Evolutionary conservation across 2,113 vertebrate genomes (phyloP).

Genomic region (Pachypanchax playfairii): DNA sequence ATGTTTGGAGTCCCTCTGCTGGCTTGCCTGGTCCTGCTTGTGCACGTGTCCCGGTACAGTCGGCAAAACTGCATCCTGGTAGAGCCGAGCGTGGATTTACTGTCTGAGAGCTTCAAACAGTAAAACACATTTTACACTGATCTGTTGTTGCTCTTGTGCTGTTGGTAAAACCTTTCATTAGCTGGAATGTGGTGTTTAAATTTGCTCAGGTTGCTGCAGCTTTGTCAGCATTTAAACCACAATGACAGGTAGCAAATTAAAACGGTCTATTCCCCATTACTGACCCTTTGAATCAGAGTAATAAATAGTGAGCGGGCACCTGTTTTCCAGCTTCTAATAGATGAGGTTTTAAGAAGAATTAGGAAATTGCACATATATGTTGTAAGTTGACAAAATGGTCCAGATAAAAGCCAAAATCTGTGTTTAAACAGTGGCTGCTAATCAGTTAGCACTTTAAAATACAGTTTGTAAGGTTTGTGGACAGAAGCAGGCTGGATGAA

Average conservation of each 20-base stretch:
- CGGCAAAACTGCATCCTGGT: conserved; percentile 37
- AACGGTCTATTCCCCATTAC: no score
- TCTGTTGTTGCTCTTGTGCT: background rate
- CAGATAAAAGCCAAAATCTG: no score
- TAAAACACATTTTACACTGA: conserved; percentile 5
- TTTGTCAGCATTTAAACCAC: background rate
- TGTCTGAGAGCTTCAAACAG: conserved; percentile 30
- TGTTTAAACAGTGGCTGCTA: no score
- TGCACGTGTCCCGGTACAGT: conserved; percentile 21
- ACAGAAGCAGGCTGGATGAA: no score
- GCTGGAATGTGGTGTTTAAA: background rate
- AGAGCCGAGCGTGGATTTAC: conserved; percentile 35
- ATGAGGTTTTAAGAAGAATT: no score
- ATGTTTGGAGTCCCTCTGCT: conserved; percentile 68
- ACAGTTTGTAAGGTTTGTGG: no score
- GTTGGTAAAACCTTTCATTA: conserved; percentile 42
- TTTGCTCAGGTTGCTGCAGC: conserved; percentile 19
- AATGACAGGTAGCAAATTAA: background rate
- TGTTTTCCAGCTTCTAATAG: no score
- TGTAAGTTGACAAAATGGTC: no score
- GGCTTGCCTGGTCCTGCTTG: conserved; percentile 39
- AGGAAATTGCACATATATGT: no score
- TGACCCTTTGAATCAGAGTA: no score
- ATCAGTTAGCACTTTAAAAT: no score
- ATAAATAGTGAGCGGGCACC: no score